Evolutionary conservation across 1,140 invertebrate genomes (phyloP), one percentile per base, ranked within the genome.

Genomic region (Plectus sambesii): DNA sequence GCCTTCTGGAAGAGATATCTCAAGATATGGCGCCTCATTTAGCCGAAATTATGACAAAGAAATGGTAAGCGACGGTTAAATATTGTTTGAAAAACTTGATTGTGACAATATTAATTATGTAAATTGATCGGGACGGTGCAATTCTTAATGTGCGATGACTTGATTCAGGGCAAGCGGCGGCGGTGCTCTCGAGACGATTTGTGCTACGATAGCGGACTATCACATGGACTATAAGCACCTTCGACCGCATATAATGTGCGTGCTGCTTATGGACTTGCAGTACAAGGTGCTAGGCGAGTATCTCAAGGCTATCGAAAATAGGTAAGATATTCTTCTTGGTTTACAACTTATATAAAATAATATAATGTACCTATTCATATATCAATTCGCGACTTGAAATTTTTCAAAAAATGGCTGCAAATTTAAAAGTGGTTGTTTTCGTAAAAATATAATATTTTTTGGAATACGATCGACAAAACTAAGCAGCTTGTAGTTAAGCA

Each of bases 101-200:
- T 12, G 30, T 33, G 30, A 12, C 12, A 12, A 33, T 12, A 33
- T 33, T 33, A 12, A 17, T 33, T 17, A 33, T 33, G 30, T 33
- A 33, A 33, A 12, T n/a, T n/a, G n/a, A n/a, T n/a, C n/a, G n/a
- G n/a, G n/a, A n/a, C n/a, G n/a, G n/a, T n/a, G n/a, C n/a, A n/a
- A n/a, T n/a, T n/a, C n/a, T n/a, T n/a, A n/a, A n/a, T n/a, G n/a
- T n/a, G n/a, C n/a, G n/a, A n/a, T n/a, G n/a, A n/a, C n/a, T n/a
- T n/a, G n/a, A n/a, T n/a, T n/a, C n/a, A 33, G 30, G 30, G 12
- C 12, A 12, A 33, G 15, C 5, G 22, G 37, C 12, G 53, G 48
- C 5, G 39, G 24, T n/a, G 56, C 49, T 38, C 44, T 60, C 36
- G 60, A 51, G 19, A 62, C 60, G 20, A 60, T 60, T 39, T 62